Conservation (phyloP, 1,140 invertebrate species). For the Drusus annulatus region DNA sequence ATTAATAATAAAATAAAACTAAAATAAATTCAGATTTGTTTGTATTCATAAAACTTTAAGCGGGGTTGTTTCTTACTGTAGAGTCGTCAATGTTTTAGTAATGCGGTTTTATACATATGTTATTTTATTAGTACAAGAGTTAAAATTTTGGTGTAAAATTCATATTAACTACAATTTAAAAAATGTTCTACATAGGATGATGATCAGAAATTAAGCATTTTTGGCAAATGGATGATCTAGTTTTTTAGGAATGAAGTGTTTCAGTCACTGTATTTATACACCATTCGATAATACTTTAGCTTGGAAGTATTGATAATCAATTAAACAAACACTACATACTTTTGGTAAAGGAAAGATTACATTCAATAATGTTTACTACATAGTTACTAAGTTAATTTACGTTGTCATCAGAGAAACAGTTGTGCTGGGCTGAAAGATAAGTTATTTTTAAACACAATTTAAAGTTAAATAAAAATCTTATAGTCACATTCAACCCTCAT, state of each 20-base stretch:
- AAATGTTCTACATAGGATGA: constrained; percentile 10
- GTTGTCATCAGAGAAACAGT: constrained; percentile 8
- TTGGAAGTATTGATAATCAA: constrained; percentile 20
- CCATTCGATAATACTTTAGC: neutral
- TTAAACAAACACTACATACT: constrained; percentile 7
- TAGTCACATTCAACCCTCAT: too few relatives aligned
- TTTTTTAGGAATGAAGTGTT: constrained; percentile 10
- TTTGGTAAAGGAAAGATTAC: constrained; percentile 3
- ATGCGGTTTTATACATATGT: constrained; percentile 8
- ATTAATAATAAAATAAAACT: too few relatives aligned
- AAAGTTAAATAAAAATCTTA: too few relatives aligned
- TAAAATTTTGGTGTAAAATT: neutral
- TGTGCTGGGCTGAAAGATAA: constrained; percentile 27
- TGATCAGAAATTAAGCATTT: constrained; percentile 5
- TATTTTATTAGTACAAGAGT: too few relatives aligned
- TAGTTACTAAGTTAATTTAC: constrained; percentile 22
- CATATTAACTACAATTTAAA: constrained; percentile 1
- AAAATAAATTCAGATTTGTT: too few relatives aligned
- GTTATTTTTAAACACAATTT: too few relatives aligned
- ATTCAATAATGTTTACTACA: constrained; percentile 29
- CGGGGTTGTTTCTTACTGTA: constrained; percentile 53
- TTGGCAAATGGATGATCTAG: neutral
- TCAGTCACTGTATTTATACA: neutral
- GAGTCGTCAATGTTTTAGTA: constrained; percentile 37
- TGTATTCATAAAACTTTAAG: neutral